Base-by-base conservation (phyloP, 2,888 invertebrate species). In the Oscheius myriophilus region DNA sequence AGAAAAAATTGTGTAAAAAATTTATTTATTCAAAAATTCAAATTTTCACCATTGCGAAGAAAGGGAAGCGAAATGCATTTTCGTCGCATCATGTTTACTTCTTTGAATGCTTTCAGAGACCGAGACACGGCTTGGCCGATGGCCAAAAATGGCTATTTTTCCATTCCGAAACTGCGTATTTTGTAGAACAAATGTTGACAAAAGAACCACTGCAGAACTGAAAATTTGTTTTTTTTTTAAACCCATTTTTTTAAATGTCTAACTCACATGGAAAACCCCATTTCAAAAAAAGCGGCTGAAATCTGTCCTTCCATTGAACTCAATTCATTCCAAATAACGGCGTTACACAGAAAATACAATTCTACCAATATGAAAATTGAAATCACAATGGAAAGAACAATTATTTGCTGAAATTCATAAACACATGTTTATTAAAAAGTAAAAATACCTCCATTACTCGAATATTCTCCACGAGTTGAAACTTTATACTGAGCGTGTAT, bases 391-490 rank as follows among this genome's bases (percentile, higher is more conserved):
- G 12, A 25, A 21, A 61, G 46, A 12, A 61, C 18, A 11, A 49
- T 25, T 39, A 61, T 18, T 33, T 61, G 61, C 61, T 61, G 26
- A 61, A 61, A 7, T 42, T 23, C 18, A 51, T 3, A 52, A 52
- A 21, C 14, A 14, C 14, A 23, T 21, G 6, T 52, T 52, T 52
- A 12, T 52, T 23, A 12, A 52, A 52, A 18, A 42, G 7, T 12
- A 43, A 1, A 9, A 21, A n/a, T 1, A 57, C 57, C 26, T 61
- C 49, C 49, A 61, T 45, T 12, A 49, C 49, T n/a, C 61, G 46
- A 26, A 61, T 46, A 25, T 61, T 61, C 39, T 61, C 61, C n/a
- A 16, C 26, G 1, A 61, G n/a, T 33, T 61, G 61, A 21, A 61
- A 61, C 1, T 49, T 46, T 11, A 61, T 61, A 21, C 61, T 61